Base-by-base conservation (phyloP, 2,888 invertebrate genomes). In the Heliconius ethilla region DNA sequence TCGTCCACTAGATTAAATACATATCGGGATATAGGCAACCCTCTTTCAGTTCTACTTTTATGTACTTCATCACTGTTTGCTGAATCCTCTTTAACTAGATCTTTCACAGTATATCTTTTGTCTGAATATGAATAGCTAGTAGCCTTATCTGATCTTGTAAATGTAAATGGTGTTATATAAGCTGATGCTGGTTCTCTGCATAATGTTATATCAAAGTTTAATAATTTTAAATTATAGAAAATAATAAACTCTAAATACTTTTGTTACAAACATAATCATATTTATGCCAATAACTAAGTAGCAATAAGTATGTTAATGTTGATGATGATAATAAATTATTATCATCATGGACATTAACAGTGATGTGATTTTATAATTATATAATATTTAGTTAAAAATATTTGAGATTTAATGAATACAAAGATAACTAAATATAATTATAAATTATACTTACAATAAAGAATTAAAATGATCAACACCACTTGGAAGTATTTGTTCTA, bases 141-240 rank as follows among this genome's bases (percentile, higher is more conserved):
- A 11, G 95, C 93, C 29, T 94, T 95, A 86, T 98, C 98, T 83
- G 96, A 96, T 82, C 98, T 95, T 40, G 97, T 96, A 89, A 98
- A 98, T 62, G 96, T 94, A 29, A 96, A 93, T 27, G 98, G 98
- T n/a, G 97, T 95, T 63, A 98, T 92, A 85, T 97, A 96, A 27
- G 96, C 89, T 1, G 96, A 96, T 6, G 95, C 92, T 70, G 89
- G 87, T 79, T 88, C 81, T 51, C 93, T 93, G 82, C 25, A 88
- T 63, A 13, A 9, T 22, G 7, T 45, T 10, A 65, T 45, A 87
- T 72, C 75, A 83, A 66, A 67, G 76, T 40, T 45, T 45, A 18
- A 33, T 65, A 15, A 55, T 72, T 40, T 33, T 25, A 33, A 72
- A 62, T 37, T 33, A 15, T 22, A 65, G 40, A 55, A 33, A 3